Base-by-base conservation (phyloP, 1,140 invertebrate species). In the Alviniconcha marisindica region DNA sequence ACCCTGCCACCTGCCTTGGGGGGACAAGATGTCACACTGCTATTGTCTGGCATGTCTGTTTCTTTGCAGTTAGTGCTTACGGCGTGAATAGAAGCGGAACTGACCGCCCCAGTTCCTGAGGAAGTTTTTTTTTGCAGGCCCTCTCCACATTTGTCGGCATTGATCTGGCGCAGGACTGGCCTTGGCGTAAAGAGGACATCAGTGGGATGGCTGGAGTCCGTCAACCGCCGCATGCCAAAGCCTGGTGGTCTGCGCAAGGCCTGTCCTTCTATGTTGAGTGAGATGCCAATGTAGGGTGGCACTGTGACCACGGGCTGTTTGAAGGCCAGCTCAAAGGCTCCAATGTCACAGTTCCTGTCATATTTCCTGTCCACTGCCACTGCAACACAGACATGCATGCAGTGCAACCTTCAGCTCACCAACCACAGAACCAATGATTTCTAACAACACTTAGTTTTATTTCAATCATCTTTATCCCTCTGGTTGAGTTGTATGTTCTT, bases 271-370 rank as follows among this genome's bases (percentile, higher is more conserved):
- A 97, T 94, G 31, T 95, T 95, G 18, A 97, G 92, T 66, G 95
- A 96, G 79, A 96, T 94, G 1, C 97, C 97, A 81, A 97, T 95
- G 91, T 98, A 98, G 2, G 96, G 96, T 21, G 97, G 97, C 4
- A 96, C 96, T 1, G 96, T 96, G 31, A 96, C 94, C 77, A 94
- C 89, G 77, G 94, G 94, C 88, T 96, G 96, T 81, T 95, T 96
- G 91, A 97, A 98, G 28, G 96, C 95, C 82, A 97, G 90, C 91
- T 98, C 97, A 92, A 98, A 99, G 79, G 95, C 94, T 31, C 97
- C 97, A 5, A 97, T 97, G 85, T 97, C 95, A 21, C 96, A 96
- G 77, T 96, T 96, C 84, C 95, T 95, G 92, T 97, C 96, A 71
- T 95, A 93, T 66, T 95, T 95, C 83, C 95, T 94, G 91, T 99